A percentile compares a stretch with the other conserved stretches of the same genome.
Conservation (phyloP, 2,888 invertebrate genomes). For the Cepaea hortensis region DNA sequence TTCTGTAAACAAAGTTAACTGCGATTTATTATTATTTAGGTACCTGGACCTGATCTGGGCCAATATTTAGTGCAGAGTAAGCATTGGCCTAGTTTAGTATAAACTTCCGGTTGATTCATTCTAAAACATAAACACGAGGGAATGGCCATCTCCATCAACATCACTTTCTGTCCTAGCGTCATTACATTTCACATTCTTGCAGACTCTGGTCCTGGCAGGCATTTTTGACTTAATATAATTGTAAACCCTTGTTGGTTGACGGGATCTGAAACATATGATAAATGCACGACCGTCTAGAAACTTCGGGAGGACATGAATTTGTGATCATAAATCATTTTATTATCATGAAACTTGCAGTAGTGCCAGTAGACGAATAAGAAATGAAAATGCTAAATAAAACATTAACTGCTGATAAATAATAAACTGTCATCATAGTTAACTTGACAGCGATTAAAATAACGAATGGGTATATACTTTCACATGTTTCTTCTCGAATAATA, state of each 20-base stretch:
- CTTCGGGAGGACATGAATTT: not conserved
- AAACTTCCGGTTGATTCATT: conserved; percentile 44
- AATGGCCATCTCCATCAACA: not conserved
- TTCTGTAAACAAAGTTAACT: not conserved
- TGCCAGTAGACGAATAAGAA: no score
- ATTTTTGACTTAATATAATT: no score
- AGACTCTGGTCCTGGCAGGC: not conserved
- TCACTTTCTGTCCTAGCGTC: not conserved
- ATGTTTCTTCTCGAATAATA: no score
- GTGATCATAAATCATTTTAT: no score
- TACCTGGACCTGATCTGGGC: not conserved
- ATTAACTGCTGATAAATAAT: no score
- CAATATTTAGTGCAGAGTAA: conserved; percentile 9
- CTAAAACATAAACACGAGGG: conserved; percentile 47
- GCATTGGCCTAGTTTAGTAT: conserved; percentile 24
- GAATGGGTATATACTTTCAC: no score
- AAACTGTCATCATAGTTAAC: no score
- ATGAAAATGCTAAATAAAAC: no score
- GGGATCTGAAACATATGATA: no score
- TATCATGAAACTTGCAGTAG: no score
- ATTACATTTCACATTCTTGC: not conserved
- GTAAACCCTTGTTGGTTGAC: no score
- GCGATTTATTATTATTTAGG: not conserved
- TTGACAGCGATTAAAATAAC: no score
- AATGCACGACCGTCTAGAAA: not conserved